Conservation (phyloP, 2,888 invertebrate species). For the Petrophora chlorosata region DNA sequence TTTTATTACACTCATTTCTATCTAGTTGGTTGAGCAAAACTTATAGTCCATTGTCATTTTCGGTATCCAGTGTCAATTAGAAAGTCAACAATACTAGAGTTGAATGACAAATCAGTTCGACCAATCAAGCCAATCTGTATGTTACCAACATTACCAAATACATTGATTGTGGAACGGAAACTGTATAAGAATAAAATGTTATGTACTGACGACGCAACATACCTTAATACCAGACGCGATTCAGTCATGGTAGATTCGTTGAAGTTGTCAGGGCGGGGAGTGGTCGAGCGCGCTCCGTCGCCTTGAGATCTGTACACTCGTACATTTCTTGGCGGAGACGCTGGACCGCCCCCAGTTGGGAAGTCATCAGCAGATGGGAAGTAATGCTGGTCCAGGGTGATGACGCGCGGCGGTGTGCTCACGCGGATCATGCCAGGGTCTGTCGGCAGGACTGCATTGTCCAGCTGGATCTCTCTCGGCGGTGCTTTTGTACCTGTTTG, state of each 20-base stretch:
- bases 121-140: no score
- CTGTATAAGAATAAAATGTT: background rate
- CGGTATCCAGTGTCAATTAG: no score
- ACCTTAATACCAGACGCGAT: conserved; percentile 75
- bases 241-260: conserved; percentile 79
- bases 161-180: no score
- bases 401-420: conserved; percentile 94
- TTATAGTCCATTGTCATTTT: background rate
- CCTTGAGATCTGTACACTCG: conserved; percentile 66
- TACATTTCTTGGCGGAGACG: conserved; percentile 68
- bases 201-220: no score
- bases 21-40: conserved; percentile 5
- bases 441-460: conserved; percentile 90
- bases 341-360: conserved; percentile 43
- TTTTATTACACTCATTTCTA: background rate
- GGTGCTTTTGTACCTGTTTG: conserved; percentile 90
- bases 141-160: no score
- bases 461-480: conserved; percentile 93
- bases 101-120: no score
- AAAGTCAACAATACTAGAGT: no score
- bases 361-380: conserved; percentile 84
- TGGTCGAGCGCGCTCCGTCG: conserved; percentile 68
- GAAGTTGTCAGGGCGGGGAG: conserved; percentile 66
- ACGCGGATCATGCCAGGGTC: conserved; percentile 91
- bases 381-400: conserved; percentile 93